phyloP scores from a whole-genome alignment of 2,113 vertebrate genomes.

The Caranx ignobilis region DNA sequence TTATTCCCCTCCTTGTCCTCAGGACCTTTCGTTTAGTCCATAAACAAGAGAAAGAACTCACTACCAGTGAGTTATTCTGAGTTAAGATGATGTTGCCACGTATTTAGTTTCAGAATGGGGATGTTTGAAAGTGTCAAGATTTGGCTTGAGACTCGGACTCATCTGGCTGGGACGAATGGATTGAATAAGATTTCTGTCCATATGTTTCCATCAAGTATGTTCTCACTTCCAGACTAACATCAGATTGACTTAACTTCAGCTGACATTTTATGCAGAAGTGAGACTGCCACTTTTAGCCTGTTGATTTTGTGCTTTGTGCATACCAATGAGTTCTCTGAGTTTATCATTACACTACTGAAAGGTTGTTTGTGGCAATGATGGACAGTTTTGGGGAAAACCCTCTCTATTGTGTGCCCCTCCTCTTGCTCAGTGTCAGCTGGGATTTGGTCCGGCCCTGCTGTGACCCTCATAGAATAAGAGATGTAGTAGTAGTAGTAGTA shows the following conservation, averaged over 20 bases:
- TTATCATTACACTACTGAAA: not conserved
- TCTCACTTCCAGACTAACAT: not conserved
- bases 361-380: not conserved
- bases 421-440: not conserved
- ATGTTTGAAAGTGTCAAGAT: not conserved
- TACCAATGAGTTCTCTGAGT: not conserved
- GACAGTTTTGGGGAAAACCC: not conserved
- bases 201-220: not conserved
- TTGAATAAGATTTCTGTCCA: not conserved
- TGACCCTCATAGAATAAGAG: too few species aligned
- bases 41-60: not conserved
- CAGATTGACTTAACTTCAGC: not conserved
- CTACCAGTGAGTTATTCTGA: not conserved
- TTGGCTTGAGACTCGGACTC: not conserved
- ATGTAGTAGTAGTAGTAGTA: too few species aligned
- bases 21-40: not conserved
- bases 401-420: not conserved
- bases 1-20: conserved; percentile 20
- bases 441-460: too few species aligned
- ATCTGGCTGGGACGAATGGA: not conserved
- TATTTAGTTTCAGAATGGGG: not conserved
- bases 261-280: not conserved
- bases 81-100: not conserved
- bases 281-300: not conserved
- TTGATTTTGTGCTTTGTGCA: too few species aligned